phyloP scores from a whole-genome alignment of 2,888 invertebrate species.

The Amblyjoppa fuscipennis region DNA sequence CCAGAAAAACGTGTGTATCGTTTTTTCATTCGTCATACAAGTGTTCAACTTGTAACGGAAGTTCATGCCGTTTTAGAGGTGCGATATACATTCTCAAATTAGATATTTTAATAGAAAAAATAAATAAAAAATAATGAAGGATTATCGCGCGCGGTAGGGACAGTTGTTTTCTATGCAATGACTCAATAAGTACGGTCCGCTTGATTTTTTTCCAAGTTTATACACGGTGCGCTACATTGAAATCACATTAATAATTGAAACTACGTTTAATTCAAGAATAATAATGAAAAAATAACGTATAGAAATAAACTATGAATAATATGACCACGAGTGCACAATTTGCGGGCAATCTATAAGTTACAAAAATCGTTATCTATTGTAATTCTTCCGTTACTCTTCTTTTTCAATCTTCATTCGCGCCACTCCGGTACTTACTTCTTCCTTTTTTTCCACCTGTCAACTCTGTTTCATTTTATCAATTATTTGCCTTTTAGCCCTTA shows the following conservation, averaged over 20 bases:
- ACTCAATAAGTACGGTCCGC: constrained; percentile 69
- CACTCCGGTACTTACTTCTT: constrained; percentile 10
- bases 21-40: not conserved
- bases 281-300: constrained; percentile 83
- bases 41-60: not conserved
- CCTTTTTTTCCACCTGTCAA: constrained; percentile 13
- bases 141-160: not conserved
- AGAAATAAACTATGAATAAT: constrained; percentile 83
- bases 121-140: not conserved
- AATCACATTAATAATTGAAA: constrained; percentile 79
- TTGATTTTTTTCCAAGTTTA: constrained; percentile 76
- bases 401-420: constrained; percentile 41
- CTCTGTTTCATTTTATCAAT: constrained; percentile 41
- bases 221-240: constrained; percentile 81
- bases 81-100: not conserved
- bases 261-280: constrained; percentile 78
- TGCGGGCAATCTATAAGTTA: constrained; percentile 79
- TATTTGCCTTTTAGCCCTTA: constrained; percentile 83
- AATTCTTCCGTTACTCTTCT: constrained; percentile 27
- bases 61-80: not conserved
- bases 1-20: too few species aligned
- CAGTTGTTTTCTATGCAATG: not conserved
- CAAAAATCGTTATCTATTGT: constrained; percentile 73
- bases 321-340: constrained; percentile 78
- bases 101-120: not conserved